A percentile compares a stretch with the other conserved stretches of the same genome.
Conservation (phyloP, 2,797 vertebrate species). For the Percopsis omiscomaycus region DNA sequence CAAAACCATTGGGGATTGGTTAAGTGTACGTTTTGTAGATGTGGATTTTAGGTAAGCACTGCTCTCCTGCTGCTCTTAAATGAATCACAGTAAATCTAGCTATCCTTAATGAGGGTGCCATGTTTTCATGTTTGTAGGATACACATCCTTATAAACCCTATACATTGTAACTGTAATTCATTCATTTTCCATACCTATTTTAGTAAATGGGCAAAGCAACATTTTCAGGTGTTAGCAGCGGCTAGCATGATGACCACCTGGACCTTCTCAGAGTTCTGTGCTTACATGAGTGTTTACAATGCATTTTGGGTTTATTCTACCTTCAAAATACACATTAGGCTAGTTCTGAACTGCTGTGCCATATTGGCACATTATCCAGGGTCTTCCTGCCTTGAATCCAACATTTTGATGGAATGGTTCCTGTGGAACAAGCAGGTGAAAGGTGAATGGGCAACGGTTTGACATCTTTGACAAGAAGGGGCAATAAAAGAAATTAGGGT, state of each 20-base stretch:
- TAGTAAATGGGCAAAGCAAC: neutral
- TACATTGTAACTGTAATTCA: slow-evolving; percentile 16
- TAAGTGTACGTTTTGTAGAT: slow-evolving; percentile 20
- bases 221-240: neutral
- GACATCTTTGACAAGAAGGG: neutral
- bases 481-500: too few species aligned
- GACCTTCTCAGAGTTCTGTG: too few species aligned
- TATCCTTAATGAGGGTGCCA: slow-evolving; percentile 45
- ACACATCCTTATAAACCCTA: slow-evolving; percentile 10
- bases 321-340: too few species aligned
- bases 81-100: slow-evolving; percentile 29
- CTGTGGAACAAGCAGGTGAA: slow-evolving; percentile 3
- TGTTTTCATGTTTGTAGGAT: slow-evolving; percentile 11
- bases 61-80: slow-evolving; percentile 35
- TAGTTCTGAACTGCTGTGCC: too few species aligned
- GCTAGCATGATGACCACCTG: too few species aligned
- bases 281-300: too few species aligned
- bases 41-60: slow-evolving; percentile 27
- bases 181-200: slow-evolving; percentile 23
- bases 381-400: too few species aligned
- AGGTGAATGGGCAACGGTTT: neutral
- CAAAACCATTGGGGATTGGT: slow-evolving; percentile 20
- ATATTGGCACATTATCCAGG: too few species aligned
- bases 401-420: too few species aligned
- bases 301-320: too few species aligned